These are phyloP conservation scores for Falco naumanni DNA, from an alignment of 2,797 vertebrate species.

Conservation along the genomic window DNA sequence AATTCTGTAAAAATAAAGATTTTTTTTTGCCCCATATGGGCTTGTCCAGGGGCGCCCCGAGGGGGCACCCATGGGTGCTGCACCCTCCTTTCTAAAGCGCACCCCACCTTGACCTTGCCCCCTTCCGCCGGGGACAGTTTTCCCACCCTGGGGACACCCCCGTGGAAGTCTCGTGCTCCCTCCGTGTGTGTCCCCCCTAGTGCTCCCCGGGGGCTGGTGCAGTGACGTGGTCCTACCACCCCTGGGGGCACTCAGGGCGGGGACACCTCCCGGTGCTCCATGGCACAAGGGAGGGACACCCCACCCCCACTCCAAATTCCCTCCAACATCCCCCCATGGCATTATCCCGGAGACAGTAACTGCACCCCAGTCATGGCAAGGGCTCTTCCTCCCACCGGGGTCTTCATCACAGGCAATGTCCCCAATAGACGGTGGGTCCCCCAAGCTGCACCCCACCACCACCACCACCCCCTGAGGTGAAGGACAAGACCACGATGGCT, in stretches of 20 bases:
- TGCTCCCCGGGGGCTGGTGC: not conserved
- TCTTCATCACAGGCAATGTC: not conserved
- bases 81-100: rapidly evolving
- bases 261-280: rapidly evolving
- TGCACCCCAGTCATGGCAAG: not conserved
- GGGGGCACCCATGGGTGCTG: not conserved
- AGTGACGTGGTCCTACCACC: not conserved
- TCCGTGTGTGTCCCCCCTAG: not conserved
- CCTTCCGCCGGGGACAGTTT: not conserved
- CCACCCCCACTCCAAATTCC: too few species aligned
- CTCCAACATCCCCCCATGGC: not conserved
- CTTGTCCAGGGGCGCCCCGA: too few species aligned
- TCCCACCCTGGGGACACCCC: not conserved
- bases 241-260: not conserved
- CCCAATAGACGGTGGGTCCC: not conserved
- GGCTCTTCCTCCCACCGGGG: not conserved
- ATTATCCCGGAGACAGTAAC: not conserved
- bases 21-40: rapidly evolving
- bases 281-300: not conserved
- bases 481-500: not conserved
- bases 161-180: not conserved
- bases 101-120: rapidly evolving
- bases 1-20: not conserved
- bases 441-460: not conserved
- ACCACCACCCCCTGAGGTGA: not conserved